These are phyloP conservation scores for Aleiodes sp. DNA, from an alignment of 1,140 invertebrate species.

Conservation along the genomic window DNA sequence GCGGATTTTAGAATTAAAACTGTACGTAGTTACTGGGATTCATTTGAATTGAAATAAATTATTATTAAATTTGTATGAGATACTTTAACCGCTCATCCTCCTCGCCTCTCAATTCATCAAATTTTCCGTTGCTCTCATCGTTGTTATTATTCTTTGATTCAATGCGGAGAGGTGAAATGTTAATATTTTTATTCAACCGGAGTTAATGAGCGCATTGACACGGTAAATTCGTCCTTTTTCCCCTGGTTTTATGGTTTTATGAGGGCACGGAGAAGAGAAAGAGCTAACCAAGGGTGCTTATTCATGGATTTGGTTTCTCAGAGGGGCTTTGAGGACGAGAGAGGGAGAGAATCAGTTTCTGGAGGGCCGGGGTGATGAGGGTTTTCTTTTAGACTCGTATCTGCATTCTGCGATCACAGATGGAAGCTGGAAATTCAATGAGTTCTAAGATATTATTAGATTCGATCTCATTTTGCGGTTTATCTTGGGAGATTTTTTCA, in stretches of 20 bases:
- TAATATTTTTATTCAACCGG: background rate
- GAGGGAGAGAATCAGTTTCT: too few relatives aligned
- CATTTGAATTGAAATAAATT: constrained; percentile 14
- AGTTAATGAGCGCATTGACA: constrained; percentile 30
- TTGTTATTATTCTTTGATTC: constrained; percentile 3
- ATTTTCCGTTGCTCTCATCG: background rate
- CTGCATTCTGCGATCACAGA: too few relatives aligned
- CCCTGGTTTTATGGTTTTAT: background rate
- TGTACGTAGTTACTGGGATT: background rate
- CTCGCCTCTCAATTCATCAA: background rate
- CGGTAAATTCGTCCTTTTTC: constrained; percentile 1
- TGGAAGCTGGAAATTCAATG: too few relatives aligned
- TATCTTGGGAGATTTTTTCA: too few relatives aligned
- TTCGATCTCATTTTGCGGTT: too few relatives aligned
- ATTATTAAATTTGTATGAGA: constrained; percentile 2
- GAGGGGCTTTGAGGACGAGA: too few relatives aligned
- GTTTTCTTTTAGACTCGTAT: too few relatives aligned
- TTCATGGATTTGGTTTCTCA: too few relatives aligned
- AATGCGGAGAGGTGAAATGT: background rate
- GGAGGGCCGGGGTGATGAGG: too few relatives aligned
- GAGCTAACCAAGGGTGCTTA: too few relatives aligned
- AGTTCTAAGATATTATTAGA: too few relatives aligned
- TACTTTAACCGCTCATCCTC: background rate
- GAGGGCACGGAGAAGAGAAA: background rate
- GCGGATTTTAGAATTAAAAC: constrained; percentile 11